Evolutionary conservation across 1,140 invertebrate species (phyloP).

Genomic region (Drosophila ogumai): DNA sequence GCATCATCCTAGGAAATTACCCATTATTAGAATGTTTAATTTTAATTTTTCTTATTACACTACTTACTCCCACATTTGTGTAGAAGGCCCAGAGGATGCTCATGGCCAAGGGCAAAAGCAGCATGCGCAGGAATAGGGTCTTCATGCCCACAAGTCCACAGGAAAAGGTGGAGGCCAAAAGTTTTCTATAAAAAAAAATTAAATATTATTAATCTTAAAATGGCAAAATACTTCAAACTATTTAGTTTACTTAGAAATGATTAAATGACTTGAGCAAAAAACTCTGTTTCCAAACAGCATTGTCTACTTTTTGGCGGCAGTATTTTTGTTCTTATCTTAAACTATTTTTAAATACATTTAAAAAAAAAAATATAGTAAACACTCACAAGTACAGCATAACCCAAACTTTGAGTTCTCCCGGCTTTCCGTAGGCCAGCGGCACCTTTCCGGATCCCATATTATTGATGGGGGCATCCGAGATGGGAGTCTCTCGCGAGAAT

Average conservation of each 20-base stretch:
- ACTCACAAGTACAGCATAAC: conserved; percentile 92
- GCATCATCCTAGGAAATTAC: conserved; percentile 87
- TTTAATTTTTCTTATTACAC: accelerated
- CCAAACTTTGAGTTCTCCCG: conserved; percentile 89
- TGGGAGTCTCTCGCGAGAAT: conserved; percentile 91
- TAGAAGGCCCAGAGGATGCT: conserved; percentile 93
- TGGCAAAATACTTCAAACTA: not conserved
- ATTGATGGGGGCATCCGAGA: conserved; percentile 78
- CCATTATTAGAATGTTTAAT: too few relatives aligned
- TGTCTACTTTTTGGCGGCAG: not conserved
- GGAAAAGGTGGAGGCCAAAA: conserved; percentile 91
- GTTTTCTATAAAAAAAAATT: conserved; percentile 87
- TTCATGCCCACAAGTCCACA: conserved; percentile 90
- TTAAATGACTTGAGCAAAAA: too few relatives aligned
- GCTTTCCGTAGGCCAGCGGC: conserved; percentile 90
- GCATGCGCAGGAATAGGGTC: conserved; percentile 90
- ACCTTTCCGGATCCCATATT: conserved; percentile 89
- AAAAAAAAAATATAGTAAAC: not conserved
- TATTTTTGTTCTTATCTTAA: too few relatives aligned
- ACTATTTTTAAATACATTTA: not conserved
- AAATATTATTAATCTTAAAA: not conserved
- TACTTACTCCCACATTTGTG: conserved; percentile 88
- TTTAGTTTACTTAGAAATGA: too few relatives aligned
- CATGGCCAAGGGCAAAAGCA: conserved; percentile 91
- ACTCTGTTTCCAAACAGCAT: not conserved